Evolutionary conservation across 2,797 vertebrate genomes (phyloP), one percentile per base, ranked within the genome.

Genomic region (Petrocephalus schoutedeni): DNA sequence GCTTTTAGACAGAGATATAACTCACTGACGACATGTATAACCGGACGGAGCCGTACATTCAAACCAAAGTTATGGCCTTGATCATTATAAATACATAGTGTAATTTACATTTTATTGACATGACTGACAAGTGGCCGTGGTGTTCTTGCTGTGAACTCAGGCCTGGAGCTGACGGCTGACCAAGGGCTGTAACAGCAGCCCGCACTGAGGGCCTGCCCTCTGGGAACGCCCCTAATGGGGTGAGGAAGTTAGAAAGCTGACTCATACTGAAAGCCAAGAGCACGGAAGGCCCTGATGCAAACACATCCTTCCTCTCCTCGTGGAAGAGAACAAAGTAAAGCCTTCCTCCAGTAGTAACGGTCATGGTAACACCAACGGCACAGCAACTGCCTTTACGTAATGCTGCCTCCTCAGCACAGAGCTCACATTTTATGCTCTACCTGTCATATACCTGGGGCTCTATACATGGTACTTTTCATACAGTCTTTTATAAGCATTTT

Each of bases 231-330:
- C 4, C 23, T 7, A 19, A 67, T 2, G 12, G 53, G 71, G 36
- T 67, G 87, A 71, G 87, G 87, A 88, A 88, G 82, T 56, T 53
- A 41, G 23, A 67, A n/a, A 71, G 87, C 87, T 88, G 87, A 88
- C 82, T 88, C 58, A 88, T 36, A 61, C 80, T 53, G 45, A 61
- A 51, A 67, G 77, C 58, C 7, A 74, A 82, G 6, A 21, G 36
- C 71, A 83, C 12, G 14, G 19, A 51, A 49, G 77, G 36, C n/a
- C 41, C 49, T n/a, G 58, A 83, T 56, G 58, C 82, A 71, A 61
- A 85, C 87, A 85, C 80, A 61, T 64, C 87, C 82, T 88, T 88
- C 87, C 87, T 61, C 49, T 85, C 64, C 61, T 10, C 21, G 21
- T 12, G 59, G 80, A 36, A 9, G 19, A 71, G 49, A 32, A 36